Conservation (phyloP, 2,113 vertebrate species). For the Hippotragus niger region DNA sequence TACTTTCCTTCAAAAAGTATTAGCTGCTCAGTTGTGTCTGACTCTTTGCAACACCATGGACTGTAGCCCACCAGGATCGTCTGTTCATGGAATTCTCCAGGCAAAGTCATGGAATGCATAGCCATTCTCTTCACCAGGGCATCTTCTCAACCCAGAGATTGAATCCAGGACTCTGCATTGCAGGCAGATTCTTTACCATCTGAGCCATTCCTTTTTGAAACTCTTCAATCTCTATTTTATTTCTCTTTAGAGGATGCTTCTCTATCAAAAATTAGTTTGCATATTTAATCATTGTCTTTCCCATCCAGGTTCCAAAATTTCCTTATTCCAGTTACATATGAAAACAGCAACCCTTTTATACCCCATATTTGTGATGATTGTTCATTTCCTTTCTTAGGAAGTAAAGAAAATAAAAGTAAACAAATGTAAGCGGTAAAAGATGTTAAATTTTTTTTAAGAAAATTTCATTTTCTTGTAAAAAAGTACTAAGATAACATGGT, state of each 20-base stretch:
- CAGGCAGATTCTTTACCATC: neutral
- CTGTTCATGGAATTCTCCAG: neutral
- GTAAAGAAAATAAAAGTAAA: neutral
- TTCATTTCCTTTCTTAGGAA: neutral
- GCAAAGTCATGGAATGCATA: neutral
- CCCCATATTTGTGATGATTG: neutral
- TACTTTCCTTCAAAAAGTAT: neutral
- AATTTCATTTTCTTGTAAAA: neutral
- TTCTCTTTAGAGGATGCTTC: neutral
- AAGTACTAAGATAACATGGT: neutral
- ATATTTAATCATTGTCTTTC: neutral
- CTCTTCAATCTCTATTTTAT: neutral
- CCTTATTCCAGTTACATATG: neutral
- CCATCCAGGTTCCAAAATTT: neutral
- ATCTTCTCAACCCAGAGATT: neutral
- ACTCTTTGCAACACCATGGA: neutral
- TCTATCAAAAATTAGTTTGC: neutral
- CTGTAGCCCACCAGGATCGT: neutral
- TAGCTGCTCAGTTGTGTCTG: neutral
- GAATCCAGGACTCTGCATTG: neutral
- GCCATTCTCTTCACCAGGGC: neutral
- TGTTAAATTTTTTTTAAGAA: neutral
- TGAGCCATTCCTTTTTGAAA: neutral
- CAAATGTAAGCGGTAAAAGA: neutral
- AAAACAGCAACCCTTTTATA: neutral